These are phyloP conservation scores for Origma solitaria DNA, from an alignment of 2,113 vertebrate species.

Conservation along the genomic window DNA sequence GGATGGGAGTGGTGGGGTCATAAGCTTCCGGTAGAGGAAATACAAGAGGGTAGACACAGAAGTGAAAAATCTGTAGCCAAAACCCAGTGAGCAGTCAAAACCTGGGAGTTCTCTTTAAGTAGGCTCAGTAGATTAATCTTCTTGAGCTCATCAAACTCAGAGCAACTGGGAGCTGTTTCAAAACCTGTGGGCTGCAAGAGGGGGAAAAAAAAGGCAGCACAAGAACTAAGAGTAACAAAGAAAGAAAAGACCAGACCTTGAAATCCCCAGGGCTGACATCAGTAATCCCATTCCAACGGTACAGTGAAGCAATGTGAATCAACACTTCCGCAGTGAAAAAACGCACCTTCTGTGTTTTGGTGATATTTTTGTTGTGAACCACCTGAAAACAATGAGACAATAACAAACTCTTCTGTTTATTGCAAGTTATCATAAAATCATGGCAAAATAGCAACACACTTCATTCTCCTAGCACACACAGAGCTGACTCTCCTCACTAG, in stretches of 20 bases:
- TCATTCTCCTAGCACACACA: not conserved
- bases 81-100: not conserved
- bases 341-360: slow-evolving; percentile 92
- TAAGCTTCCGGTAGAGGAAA: not conserved
- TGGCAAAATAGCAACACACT: not conserved
- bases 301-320: slow-evolving; percentile 83
- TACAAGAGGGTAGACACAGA: not conserved
- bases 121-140: not conserved
- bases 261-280: slow-evolving; percentile 74
- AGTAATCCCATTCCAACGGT: slow-evolving; percentile 87
- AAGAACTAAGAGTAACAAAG: not conserved
- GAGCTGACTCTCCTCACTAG: not conserved
- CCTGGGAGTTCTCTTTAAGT: not conserved
- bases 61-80: not conserved
- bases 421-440: not conserved
- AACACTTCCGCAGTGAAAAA: slow-evolving; percentile 85
- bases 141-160: not conserved
- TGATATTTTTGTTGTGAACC: slow-evolving; percentile 83
- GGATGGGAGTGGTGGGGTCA: not conserved
- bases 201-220: not conserved
- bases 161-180: not conserved
- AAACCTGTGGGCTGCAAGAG: not conserved
- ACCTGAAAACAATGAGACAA: slow-evolving; percentile 71
- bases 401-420: not conserved
- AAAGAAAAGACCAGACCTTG: slow-evolving; percentile 55